Base-by-base conservation (phyloP, 1,140 invertebrate genomes). In the Ganaspis sp. region DNA sequence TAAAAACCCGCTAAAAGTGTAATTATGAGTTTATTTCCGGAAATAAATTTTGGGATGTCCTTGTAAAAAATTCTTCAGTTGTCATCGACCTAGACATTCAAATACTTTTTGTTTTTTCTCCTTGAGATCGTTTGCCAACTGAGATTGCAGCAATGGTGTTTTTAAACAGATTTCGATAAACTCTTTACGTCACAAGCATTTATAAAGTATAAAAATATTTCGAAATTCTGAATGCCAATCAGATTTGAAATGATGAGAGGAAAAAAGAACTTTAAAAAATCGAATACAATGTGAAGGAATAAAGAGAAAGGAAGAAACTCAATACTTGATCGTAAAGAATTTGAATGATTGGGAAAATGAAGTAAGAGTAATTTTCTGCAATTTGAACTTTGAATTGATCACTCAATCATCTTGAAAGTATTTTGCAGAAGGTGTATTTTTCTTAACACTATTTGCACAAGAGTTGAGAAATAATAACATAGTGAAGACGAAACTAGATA, bases 361-460 rank as follows among this genome's bases (percentile, higher is more conserved):
- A 11, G 23, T 26, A 64, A 64, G 54, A 4, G 54, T 26, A 26
- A 64, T 64, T 64, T 64, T 64, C 54, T 64, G 23, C 54, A 64
- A 64, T 64, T 64, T 64, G 54, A 64, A 64, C 12, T 64, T 26
- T 26, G 15, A 64, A 64, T 64, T 64, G 54, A 64, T 64, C 21
- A 29, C 54, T 64, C 54, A 26, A 64, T 64, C 54, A 29, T 64
- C 9, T 23, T 64, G 54, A 5, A 64, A 23, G 11, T 23, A 64
- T 1, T 64, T 64, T 64, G 12, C 17, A 64, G 54, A 64, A 11
- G 21, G 0, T 64, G 17, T 64, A 26, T 64, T 64, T 64, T 64
- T 64, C 54, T 64, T 26, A 26, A 15, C 54, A 64, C 54, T 26
- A 23, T 12, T 29, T 15, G 54, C 21, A 64, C 12, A 45, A 45